Conservation (phyloP, 2,797 vertebrate species). For the Falco columbarius region DNA sequence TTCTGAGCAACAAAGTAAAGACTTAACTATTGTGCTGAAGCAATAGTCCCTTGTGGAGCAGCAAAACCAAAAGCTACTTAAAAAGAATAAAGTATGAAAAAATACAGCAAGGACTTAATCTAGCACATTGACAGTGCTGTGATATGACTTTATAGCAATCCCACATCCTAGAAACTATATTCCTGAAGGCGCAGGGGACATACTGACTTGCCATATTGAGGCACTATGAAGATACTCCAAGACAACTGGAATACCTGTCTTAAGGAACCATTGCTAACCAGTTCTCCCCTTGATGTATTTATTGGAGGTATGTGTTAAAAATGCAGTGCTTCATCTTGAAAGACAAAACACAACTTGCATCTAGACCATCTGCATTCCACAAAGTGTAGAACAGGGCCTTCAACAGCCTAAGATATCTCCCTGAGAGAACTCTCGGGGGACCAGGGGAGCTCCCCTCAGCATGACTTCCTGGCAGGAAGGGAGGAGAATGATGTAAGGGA, state of each 20-base stretch:
- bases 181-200: not conserved
- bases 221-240: not conserved
- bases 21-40: not conserved
- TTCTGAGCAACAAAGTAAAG: not conserved
- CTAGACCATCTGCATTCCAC: not conserved
- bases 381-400: not conserved
- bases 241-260: not conserved
- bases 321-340: not conserved
- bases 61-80: not conserved
- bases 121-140: not conserved
- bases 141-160: not conserved
- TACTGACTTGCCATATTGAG: not conserved
- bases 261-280: not conserved
- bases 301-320: not conserved
- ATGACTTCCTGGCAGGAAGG: not conserved
- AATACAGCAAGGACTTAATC: not conserved
- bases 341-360: not conserved
- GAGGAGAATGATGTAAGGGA: conserved; percentile 30
- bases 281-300: not conserved
- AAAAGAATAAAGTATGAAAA: not conserved
- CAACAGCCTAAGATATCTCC: not conserved
- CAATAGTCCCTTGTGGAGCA: not conserved
- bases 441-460: not conserved
- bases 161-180: not conserved
- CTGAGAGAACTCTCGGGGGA: not conserved